Evolutionary conservation across 2,888 invertebrate genomes (phyloP).

Genomic region (Oscheius sp.): DNA sequence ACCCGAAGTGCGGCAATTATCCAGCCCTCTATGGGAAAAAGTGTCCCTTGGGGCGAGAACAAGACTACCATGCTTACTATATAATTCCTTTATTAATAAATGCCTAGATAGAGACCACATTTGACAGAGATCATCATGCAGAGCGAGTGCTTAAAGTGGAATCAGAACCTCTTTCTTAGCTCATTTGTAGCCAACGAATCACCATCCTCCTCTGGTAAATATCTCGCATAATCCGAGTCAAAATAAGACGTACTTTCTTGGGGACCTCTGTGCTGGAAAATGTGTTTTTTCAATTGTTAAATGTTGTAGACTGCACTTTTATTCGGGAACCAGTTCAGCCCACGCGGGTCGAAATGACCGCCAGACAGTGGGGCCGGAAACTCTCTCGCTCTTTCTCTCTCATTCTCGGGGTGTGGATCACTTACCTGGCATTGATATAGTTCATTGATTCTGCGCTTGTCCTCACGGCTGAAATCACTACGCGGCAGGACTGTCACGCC

Average conservation of each 20-base stretch:
- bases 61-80: not conserved
- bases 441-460: slow-evolving; percentile 45
- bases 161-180: slow-evolving; percentile 11
- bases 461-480: slow-evolving; percentile 41
- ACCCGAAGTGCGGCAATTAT: slow-evolving; percentile 22
- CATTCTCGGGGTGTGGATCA: not conserved
- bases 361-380: too few species aligned
- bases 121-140: not conserved
- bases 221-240: slow-evolving; percentile 10
- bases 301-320: too few species aligned
- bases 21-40: slow-evolving; percentile 5
- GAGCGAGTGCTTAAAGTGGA: not conserved
- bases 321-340: not conserved
- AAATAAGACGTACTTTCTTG: slow-evolving; percentile 4
- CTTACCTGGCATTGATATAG: slow-evolving; percentile 46
- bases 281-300: too few species aligned
- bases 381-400: too few species aligned
- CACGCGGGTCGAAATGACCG: not conserved
- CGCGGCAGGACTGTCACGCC: slow-evolving; percentile 40
- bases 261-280: slow-evolving; percentile 17
- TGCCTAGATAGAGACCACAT: slow-evolving; percentile 7
- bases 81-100: slow-evolving; percentile 26
- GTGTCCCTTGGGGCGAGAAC: slow-evolving; percentile 11
- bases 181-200: slow-evolving; percentile 3
- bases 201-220: not conserved